Percentiles rank a stretch among this genome's conserved stretches.
These are phyloP conservation scores for Atractosteus spatula DNA, from an alignment of 2,113 vertebrate genomes.

Conservation along the genomic window DNA sequence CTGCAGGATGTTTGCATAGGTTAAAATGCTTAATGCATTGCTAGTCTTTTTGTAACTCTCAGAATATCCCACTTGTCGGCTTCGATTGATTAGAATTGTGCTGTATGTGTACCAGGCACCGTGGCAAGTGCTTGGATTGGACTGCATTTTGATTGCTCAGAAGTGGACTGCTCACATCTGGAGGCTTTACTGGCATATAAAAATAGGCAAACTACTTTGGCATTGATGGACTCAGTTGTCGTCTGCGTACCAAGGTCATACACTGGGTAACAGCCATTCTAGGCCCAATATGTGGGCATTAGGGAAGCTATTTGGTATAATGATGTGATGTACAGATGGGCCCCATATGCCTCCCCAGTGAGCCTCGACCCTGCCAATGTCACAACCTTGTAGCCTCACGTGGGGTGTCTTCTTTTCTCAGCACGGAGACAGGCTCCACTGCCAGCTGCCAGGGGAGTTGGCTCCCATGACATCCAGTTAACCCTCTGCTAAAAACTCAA, in stretches of 20 bases:
- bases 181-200: not conserved
- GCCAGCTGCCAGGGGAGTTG: too few relatives aligned
- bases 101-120: not conserved
- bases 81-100: not conserved
- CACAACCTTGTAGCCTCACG: not conserved
- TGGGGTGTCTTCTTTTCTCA: not conserved
- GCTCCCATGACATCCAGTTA: too few relatives aligned
- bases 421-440: not conserved
- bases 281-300: conserved; percentile 4
- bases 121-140: not conserved
- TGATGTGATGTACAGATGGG: conserved; percentile 24
- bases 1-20: too few relatives aligned
- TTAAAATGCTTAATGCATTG: too few relatives aligned
- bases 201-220: not conserved
- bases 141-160: not conserved
- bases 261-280: conserved; percentile 4
- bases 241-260: conserved; percentile 6
- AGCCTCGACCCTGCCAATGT: conserved; percentile 18
- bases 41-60: too few relatives aligned
- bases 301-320: conserved; percentile 7
- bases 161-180: not conserved
- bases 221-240: not conserved
- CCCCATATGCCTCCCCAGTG: conserved; percentile 17
- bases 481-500: too few relatives aligned
- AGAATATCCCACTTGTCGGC: too few relatives aligned